Evolutionary conservation across 2,113 vertebrate genomes (phyloP).

Genomic region (Delphinus delphis): DNA sequence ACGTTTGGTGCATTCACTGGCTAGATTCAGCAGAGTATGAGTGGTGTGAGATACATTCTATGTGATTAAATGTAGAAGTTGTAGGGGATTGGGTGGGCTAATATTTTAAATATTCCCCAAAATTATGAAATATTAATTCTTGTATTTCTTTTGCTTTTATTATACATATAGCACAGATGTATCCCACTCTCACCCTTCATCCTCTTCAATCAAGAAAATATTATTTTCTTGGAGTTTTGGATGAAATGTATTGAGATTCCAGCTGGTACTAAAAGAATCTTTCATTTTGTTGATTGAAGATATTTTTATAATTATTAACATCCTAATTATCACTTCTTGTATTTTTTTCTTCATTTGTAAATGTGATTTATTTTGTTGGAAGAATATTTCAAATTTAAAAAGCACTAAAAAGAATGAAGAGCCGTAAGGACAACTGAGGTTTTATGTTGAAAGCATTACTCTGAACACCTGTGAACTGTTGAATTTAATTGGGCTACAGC

Average conservation of each 20-base stretch:
- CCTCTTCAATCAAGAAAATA: neutral
- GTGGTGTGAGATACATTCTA: neutral
- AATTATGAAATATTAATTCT: neutral
- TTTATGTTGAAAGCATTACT: conserved; percentile 63
- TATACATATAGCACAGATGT: neutral
- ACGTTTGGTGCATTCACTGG: neutral
- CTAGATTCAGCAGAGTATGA: neutral
- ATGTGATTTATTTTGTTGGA: neutral
- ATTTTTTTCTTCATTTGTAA: conserved; percentile 12
- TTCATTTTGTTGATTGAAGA: neutral
- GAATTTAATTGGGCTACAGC: conserved; percentile 66
- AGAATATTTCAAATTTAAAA: conserved; percentile 33
- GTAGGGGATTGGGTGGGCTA: neutral
- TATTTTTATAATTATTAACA: neutral
- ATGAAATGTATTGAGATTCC: neutral
- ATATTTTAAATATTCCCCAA: neutral
- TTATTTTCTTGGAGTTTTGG: neutral
- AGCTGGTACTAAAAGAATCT: neutral
- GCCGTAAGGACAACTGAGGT: conserved; percentile 1
- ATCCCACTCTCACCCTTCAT: neutral
- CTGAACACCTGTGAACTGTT: conserved; percentile 68
- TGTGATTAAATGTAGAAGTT: neutral
- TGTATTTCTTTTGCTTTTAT: neutral
- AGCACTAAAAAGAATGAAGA: conserved; percentile 37
- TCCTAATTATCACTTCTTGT: neutral